Evolutionary conservation across 2,113 vertebrate species (phyloP).

Genomic region (Perognathus longimembris): DNA sequence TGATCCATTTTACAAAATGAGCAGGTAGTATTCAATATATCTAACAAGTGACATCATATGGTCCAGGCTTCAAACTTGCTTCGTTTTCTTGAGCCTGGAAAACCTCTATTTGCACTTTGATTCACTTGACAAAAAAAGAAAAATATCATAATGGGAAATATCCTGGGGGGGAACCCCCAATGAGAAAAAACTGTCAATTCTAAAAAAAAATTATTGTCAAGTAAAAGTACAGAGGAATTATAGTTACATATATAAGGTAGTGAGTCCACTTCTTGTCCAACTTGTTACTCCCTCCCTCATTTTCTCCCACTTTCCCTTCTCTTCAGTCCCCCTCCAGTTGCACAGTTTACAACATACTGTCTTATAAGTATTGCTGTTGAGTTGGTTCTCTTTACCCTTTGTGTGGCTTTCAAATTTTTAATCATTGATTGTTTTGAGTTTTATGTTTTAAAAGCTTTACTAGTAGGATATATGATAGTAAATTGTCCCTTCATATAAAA

Average conservation of each 20-base stretch:
- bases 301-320: too few species aligned
- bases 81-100: not conserved
- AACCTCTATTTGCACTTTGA: not conserved
- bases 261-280: too few species aligned
- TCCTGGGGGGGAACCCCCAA: too few species aligned
- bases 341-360: too few species aligned
- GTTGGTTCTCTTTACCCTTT: too few species aligned
- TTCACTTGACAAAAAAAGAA: not conserved
- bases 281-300: too few species aligned
- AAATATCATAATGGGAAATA: not conserved
- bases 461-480: not conserved
- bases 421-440: not conserved
- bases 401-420: not conserved
- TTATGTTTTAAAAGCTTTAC: not conserved
- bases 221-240: too few species aligned
- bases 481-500: not conserved
- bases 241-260: too few species aligned
- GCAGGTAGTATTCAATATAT: not conserved
- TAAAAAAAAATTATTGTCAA: too few species aligned
- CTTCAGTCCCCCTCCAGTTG: too few species aligned
- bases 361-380: too few species aligned
- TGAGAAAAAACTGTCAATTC: too few species aligned
- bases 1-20: not conserved
- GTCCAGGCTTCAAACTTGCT: not conserved
- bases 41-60: not conserved